Percentiles rank a stretch among this genome's conserved stretches.
These are phyloP conservation scores for Branchinecta lindahli DNA, from an alignment of 1,140 invertebrate genomes.

Conservation along the genomic window DNA sequence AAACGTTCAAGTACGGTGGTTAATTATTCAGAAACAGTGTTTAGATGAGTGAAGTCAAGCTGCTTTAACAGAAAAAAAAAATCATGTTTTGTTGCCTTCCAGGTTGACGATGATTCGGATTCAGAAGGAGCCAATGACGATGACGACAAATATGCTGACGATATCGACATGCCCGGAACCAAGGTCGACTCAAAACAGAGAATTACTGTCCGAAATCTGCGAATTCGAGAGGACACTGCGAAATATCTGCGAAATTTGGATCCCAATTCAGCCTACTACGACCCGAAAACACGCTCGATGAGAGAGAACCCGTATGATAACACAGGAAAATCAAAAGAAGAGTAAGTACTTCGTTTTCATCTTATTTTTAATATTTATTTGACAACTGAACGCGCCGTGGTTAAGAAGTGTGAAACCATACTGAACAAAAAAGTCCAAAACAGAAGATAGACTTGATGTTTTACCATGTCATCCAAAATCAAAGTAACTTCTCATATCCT, in stretches of 20 bases:
- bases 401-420: too few relatives aligned
- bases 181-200: constrained; percentile 97
- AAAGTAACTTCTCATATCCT: too few relatives aligned
- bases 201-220: constrained; percentile 92
- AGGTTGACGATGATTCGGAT: constrained; percentile 34
- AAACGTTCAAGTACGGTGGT: too few relatives aligned
- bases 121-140: constrained; percentile 60
- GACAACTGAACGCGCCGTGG: too few relatives aligned
- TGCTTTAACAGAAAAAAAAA: too few relatives aligned
- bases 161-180: constrained; percentile 95
- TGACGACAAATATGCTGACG: constrained; percentile 91
- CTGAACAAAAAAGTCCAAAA: too few relatives aligned
- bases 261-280: constrained; percentile 94
- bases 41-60: too few relatives aligned
- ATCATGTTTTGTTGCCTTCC: constrained; percentile 22
- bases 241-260: constrained; percentile 96
- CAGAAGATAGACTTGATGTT: too few relatives aligned
- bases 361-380: not conserved
- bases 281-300: constrained; percentile 97
- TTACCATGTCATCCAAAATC: too few relatives aligned
- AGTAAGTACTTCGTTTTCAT: constrained; percentile 39
- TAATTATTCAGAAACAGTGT: too few relatives aligned
- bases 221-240: constrained; percentile 96
- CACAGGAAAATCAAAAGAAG: constrained; percentile 39
- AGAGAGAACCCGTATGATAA: constrained; percentile 82